Conservation (phyloP, 2,888 invertebrate genomes). For the Scrobipalpa costella region DNA sequence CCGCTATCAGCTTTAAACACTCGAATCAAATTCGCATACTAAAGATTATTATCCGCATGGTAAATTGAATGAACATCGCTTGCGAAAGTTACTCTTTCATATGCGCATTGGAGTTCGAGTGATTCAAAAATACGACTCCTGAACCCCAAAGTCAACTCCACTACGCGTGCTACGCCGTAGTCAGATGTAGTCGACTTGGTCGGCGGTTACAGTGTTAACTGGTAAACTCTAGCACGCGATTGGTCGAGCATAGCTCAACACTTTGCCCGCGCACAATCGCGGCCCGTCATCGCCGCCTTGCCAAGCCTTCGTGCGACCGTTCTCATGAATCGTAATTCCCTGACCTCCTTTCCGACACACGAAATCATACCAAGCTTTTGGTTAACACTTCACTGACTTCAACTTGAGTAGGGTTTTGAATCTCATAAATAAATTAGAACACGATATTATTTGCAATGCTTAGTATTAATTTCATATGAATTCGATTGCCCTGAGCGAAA, state of each 20-base stretch:
- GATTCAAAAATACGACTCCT: background rate
- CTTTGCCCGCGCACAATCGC: conserved; percentile 44
- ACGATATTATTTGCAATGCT: background rate
- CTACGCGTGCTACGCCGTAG: conserved; percentile 4
- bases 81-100: too few species aligned
- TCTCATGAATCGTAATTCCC: conserved; percentile 54
- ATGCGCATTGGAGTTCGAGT: too few species aligned
- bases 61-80: too few species aligned
- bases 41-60: too few species aligned
- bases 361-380: conserved; percentile 45
- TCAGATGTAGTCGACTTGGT: too few species aligned
- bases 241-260: conserved; percentile 34
- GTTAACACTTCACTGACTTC: conserved; percentile 45
- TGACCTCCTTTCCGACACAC: conserved; percentile 51
- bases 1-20: too few species aligned
- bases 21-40: too few species aligned
- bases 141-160: background rate
- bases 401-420: background rate
- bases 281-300: conserved; percentile 45
- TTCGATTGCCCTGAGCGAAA: conserved; percentile 2
- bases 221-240: conserved; percentile 19
- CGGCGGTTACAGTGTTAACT: conserved; percentile 10
- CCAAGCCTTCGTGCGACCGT: conserved; percentile 49
- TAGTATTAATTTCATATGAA: conserved; percentile 1
- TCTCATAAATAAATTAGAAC: background rate